phyloP scores from a whole-genome alignment of 1,140 invertebrate species.

The Cardiocondyla obscurior region DNA sequence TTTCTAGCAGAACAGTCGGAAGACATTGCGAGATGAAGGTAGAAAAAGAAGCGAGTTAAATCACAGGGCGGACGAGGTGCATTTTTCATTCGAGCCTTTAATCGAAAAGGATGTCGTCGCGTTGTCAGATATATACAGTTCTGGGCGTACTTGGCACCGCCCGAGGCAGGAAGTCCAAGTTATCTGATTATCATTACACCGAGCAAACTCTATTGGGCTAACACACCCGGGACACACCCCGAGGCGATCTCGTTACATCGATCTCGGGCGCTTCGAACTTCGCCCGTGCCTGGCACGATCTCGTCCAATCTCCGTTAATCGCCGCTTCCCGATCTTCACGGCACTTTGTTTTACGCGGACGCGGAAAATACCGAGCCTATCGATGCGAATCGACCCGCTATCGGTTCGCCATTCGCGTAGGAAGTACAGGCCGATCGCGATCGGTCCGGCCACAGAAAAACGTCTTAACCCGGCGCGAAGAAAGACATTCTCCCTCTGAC shows the following conservation, averaged over 20 bases:
- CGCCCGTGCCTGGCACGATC: not conserved
- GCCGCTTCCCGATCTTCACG: conserved; percentile 3
- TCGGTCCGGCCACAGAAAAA: not conserved
- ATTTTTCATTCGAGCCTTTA: not conserved
- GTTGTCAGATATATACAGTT: not conserved
- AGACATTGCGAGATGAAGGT: no score
- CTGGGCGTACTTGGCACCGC: not conserved
- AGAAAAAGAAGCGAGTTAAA: not conserved
- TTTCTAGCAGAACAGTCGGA: not conserved
- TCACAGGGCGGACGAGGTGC: not conserved
- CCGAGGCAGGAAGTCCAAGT: conserved; percentile 6
- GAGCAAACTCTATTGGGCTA: conserved; percentile 24
- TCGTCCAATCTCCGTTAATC: conserved; percentile 34
- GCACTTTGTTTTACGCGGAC: conserved; percentile 26
- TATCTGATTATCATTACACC: conserved; percentile 30
- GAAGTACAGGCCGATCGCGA: conserved; percentile 20
- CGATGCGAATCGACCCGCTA: conserved; percentile 43
- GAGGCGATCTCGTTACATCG: conserved; percentile 32
- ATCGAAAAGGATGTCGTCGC: not conserved
- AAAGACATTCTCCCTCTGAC: not conserved
- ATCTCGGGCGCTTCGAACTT: conserved; percentile 4
- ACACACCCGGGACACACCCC: conserved; percentile 16
- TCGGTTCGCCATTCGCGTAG: conserved; percentile 28
- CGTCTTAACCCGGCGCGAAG: not conserved
- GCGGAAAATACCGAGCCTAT: conserved; percentile 47